Evolutionary conservation across 1,140 invertebrate species (phyloP), one percentile per base, ranked within the genome.

Genomic region (Alviniconcha marisindica): DNA sequence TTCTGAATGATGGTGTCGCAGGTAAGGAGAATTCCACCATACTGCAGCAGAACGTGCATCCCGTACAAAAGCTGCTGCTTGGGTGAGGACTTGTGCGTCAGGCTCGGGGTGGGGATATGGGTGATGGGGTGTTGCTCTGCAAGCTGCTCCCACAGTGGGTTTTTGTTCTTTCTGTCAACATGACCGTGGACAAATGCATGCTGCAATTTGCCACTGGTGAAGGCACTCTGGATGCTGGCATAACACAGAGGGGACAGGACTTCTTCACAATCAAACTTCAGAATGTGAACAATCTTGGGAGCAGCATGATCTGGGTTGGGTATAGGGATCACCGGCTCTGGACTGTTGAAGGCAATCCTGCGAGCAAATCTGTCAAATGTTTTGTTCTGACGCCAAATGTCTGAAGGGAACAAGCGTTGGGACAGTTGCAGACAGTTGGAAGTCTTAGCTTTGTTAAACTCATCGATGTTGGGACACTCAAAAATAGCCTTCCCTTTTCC

Each of bases 161-260:
- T 31, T n/a, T 40, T 60, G 14, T 44, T 79, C 31, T 21, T 48
- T 12, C 69, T 71, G 31, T 69, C 51, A 24, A 69, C 4, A 2
- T 42, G 44, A 18, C 48, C 79, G 44, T 84, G 83, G 15, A 84
- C 10, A 82, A 77, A 84, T 3, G 82, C 83, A 56, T 81, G 83
- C 10, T 56, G n/a, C 42, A 84, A 54, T n/a, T n/a, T 31, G 12
- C 78, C 83, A 15, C 48, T 7, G 44, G 56, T 38, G n/a, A 84
- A 36, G 48, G 79, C 66, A 78, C 83, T 84, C 28, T 63, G 36
- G 10, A 84, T 44, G 33, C 83, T 84, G 21, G 31, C 36, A 24
- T 76, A 84, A 33, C 78, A 69, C 28, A 76, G 56, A 0, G 60
- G 56, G 5, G 73, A 73, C 21, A 84, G 36, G 21, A 14, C 15